Percentiles rank a stretch among this genome's conserved stretches.
These are phyloP conservation scores for Epistrophe grossulariae DNA, from an alignment of 2,888 invertebrate genomes.

Conservation along the genomic window DNA sequence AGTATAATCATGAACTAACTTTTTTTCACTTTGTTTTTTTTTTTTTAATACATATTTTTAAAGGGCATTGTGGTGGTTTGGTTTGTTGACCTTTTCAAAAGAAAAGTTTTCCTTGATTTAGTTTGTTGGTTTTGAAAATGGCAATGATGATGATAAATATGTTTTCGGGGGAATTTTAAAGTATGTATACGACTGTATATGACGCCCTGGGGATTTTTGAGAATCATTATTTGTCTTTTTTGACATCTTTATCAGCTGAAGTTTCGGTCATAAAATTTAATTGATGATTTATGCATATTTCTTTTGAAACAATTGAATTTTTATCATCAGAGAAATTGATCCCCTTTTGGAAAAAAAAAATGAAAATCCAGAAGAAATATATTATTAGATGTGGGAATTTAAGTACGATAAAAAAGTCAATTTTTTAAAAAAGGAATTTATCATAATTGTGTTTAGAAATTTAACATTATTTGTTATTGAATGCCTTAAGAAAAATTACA, in stretches of 20 bases:
- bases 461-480: too few relatives aligned
- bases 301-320: neutral
- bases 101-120: conserved; percentile 34
- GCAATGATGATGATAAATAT: conserved; percentile 26
- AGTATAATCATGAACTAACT: conserved; percentile 10
- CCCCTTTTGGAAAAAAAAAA: too few relatives aligned
- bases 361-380: too few relatives aligned
- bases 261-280: neutral
- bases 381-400: too few relatives aligned
- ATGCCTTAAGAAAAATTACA: too few relatives aligned
- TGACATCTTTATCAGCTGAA: conserved; percentile 12
- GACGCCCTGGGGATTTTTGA: conserved; percentile 3
- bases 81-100: conserved; percentile 42
- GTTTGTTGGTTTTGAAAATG: conserved; percentile 23
- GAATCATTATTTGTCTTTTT: conserved; percentile 11
- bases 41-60: conserved; percentile 56
- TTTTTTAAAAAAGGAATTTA: too few relatives aligned
- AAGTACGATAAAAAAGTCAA: too few relatives aligned
- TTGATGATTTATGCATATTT: conserved; percentile 15
- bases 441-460: too few relatives aligned
- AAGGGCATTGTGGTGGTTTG: conserved; percentile 59
- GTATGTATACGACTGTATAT: conserved; percentile 3
- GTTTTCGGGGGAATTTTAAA: neutral
- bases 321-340: neutral
- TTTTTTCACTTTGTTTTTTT: conserved; percentile 5